Percentiles rank a stretch among this genome's conserved stretches.
phyloP scores from a whole-genome alignment of 2,888 invertebrate species.

The Adineta ricciae region DNA sequence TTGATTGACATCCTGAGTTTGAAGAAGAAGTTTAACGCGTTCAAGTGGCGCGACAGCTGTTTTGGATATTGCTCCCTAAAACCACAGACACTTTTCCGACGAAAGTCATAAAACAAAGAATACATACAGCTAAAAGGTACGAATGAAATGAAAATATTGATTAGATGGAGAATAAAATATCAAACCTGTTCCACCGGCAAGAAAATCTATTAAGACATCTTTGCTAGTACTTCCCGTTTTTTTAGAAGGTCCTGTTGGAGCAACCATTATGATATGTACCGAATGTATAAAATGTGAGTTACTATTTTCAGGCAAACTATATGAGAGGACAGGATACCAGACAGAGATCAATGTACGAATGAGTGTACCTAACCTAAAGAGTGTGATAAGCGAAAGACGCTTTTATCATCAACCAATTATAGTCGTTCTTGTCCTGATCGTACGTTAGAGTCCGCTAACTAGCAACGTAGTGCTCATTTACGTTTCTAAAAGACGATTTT shows the following conservation, averaged over 20 bases:
- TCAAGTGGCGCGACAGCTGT: slow-evolving; percentile 89
- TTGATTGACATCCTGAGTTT: slow-evolving; percentile 56
- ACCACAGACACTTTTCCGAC: background rate
- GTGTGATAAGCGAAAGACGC: no score
- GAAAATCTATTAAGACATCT: background rate
- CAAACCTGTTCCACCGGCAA: slow-evolving; percentile 6
- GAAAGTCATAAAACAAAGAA: background rate
- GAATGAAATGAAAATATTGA: background rate
- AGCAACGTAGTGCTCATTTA: background rate
- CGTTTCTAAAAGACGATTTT: background rate
- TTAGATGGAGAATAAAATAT: background rate
- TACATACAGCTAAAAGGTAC: no score
- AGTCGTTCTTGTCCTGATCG: background rate
- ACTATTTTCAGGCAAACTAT: no score
- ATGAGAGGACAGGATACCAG: no score
- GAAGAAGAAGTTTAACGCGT: slow-evolving; percentile 79
- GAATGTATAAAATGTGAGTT: no score
- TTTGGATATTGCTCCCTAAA: slow-evolving; percentile 69
- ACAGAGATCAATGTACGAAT: no score
- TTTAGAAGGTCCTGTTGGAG: background rate
- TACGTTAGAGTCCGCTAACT: background rate
- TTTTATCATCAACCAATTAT: background rate
- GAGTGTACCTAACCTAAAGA: no score
- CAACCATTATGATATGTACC: no score
- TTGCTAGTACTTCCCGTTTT: background rate